Conservation (phyloP, 2,113 vertebrate species). For the Ellobius talpinus region DNA sequence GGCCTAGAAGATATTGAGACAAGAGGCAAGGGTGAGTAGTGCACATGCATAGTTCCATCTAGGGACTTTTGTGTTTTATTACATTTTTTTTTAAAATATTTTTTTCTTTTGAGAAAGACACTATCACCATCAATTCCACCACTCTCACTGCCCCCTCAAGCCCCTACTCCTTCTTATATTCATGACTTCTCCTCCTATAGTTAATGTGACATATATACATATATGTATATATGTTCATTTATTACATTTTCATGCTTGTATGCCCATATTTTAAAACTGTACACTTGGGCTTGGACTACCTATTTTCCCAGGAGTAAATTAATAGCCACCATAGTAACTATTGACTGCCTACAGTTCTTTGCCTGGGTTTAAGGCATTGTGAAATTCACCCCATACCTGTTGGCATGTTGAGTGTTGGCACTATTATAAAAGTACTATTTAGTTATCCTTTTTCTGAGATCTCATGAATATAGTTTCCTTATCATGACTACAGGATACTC, state of each 20-base stretch:
- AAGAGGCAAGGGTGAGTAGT: rapidly evolving
- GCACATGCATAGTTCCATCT: rapidly evolving
- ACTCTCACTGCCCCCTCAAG: background rate
- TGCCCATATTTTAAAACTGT: background rate
- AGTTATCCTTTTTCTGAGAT: background rate
- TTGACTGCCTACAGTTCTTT: background rate
- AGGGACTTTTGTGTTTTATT: background rate
- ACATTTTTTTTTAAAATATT: background rate
- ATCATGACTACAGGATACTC: background rate
- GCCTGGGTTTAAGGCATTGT: background rate
- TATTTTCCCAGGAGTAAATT: background rate
- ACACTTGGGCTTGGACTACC: too few species aligned
- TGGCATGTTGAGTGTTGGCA: background rate
- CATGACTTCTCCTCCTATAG: background rate
- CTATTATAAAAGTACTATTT: background rate
- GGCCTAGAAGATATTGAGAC: background rate
- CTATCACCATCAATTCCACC: background rate
- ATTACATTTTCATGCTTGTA: background rate
- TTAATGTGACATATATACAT: background rate
- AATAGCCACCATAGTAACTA: background rate
- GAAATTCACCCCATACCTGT: background rate
- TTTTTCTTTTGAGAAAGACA: background rate
- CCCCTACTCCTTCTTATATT: background rate
- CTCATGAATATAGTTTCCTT: background rate
- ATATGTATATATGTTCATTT: background rate